phyloP scores from a whole-genome alignment of 2,888 invertebrate species.

The Myopa tessellatipennis region DNA sequence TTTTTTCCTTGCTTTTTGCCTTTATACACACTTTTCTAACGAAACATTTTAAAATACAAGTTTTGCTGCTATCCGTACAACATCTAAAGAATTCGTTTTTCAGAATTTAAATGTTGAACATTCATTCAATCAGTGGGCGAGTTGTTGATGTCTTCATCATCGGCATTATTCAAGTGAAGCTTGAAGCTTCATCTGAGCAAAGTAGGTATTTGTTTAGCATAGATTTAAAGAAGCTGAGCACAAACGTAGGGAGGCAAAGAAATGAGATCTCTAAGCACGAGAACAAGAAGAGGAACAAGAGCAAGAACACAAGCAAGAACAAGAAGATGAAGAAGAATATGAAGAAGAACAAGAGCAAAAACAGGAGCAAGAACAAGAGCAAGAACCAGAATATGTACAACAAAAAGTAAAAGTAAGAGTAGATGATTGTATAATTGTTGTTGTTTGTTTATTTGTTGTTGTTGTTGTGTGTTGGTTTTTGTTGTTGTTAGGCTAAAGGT shows the following conservation, averaged over 20 bases:
- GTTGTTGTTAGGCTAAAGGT: neutral
- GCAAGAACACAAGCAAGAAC: neutral
- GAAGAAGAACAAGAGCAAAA: neutral
- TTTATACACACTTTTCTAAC: neutral
- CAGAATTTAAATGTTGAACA: neutral
- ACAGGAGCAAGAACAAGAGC: neutral
- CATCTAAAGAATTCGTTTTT: neutral
- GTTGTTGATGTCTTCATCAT: constrained; percentile 21
- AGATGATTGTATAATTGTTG: neutral
- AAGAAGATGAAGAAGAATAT: neutral
- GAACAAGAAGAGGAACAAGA: neutral
- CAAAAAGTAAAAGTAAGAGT: neutral
- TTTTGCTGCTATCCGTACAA: neutral
- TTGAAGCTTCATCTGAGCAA: constrained; percentile 6
- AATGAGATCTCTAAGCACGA: too few species aligned
- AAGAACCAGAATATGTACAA: neutral
- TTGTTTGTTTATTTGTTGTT: neutral
- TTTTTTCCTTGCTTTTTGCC: too few species aligned
- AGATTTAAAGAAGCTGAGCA: constrained; percentile 9
- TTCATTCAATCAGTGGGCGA: neutral
- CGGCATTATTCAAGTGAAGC: neutral
- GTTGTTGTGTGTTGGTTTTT: neutral
- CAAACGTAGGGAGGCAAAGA: neutral
- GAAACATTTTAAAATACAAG: neutral
- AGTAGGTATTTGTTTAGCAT: constrained; percentile 30